Evolutionary conservation across 2,888 invertebrate genomes (phyloP).

Genomic region (Thecocarcelia acutangulata): DNA sequence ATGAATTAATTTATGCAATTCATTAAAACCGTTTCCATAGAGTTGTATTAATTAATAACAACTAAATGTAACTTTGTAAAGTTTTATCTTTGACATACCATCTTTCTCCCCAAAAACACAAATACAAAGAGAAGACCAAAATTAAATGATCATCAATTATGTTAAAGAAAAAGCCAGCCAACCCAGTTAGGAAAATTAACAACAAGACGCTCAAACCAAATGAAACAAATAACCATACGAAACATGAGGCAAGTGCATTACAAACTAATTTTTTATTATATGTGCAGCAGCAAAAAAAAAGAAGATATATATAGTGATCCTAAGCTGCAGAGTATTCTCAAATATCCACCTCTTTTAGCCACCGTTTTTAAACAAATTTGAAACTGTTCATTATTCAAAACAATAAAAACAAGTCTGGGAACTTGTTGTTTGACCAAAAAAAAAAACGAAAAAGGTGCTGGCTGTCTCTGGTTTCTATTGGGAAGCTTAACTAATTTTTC

Average conservation of each 20-base stretch:
- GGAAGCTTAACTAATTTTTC: constrained; percentile 74
- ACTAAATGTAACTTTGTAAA: constrained; percentile 62
- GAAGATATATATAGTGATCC: constrained; percentile 6
- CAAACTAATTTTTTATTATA: constrained; percentile 31
- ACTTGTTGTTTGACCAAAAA: constrained; percentile 71
- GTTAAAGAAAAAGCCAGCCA: constrained; percentile 28
- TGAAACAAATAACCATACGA: not conserved
- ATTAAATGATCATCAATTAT: constrained; percentile 63
- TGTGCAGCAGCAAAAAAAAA: not conserved
- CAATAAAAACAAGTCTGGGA: constrained; percentile 71
- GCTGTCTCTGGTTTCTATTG: not conserved
- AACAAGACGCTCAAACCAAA: constrained; percentile 20
- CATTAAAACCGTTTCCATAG: constrained; percentile 31
- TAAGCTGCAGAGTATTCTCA: constrained; percentile 1
- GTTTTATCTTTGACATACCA: constrained; percentile 65
- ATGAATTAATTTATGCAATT: constrained; percentile 28
- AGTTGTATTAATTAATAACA: constrained; percentile 67
- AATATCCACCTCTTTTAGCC: constrained; percentile 64
- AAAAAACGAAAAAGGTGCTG: constrained; percentile 25
- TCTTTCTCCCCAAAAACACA: constrained; percentile 35
- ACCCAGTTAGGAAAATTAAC: not conserved
- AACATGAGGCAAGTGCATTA: constrained; percentile 60
- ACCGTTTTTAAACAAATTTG: constrained; percentile 46
- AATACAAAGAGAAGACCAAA: constrained; percentile 9
- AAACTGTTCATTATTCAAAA: constrained; percentile 24